Percentiles rank a stretch among this genome's conserved stretches.
Conservation (phyloP, 2,888 invertebrate genomes). For the Erebia aethiops region DNA sequence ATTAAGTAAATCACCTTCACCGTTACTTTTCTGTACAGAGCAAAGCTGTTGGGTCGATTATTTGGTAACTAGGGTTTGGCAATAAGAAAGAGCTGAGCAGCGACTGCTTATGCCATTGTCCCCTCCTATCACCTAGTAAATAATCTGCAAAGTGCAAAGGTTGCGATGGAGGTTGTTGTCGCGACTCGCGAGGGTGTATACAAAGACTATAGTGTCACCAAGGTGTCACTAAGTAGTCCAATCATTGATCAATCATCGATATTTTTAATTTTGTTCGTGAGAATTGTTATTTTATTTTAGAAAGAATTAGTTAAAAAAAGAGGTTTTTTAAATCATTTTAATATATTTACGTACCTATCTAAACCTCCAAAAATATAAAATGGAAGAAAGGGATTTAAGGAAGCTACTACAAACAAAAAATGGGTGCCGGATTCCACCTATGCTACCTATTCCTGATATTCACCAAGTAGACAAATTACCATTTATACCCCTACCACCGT, state of each 20-base stretch:
- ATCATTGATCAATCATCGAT: background rate
- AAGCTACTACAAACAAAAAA: conserved; percentile 73
- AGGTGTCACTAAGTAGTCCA: background rate
- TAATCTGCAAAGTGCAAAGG: background rate
- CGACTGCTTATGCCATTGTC: too few species aligned
- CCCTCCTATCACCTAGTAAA: too few species aligned
- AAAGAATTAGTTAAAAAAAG: background rate
- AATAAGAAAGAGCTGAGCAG: too few species aligned
- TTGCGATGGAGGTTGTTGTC: background rate
- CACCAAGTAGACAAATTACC: conserved; percentile 67
- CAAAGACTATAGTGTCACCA: background rate
- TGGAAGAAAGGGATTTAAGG: conserved; percentile 73
- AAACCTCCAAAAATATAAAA: conserved; percentile 40
- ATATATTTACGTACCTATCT: background rate
- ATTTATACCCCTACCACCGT: conserved; percentile 68
- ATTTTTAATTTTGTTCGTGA: background rate
- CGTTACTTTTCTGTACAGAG: too few species aligned
- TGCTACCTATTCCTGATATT: conserved; percentile 70
- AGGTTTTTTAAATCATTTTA: background rate
- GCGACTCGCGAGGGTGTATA: too few species aligned
- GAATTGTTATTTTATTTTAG: background rate
- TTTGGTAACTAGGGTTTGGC: too few species aligned
- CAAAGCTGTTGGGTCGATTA: too few species aligned
- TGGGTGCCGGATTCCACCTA: conserved; percentile 68
- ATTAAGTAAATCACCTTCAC: too few species aligned